phyloP scores from a whole-genome alignment of 2,888 invertebrate genomes.

The Nasonovia ribisnigri region DNA sequence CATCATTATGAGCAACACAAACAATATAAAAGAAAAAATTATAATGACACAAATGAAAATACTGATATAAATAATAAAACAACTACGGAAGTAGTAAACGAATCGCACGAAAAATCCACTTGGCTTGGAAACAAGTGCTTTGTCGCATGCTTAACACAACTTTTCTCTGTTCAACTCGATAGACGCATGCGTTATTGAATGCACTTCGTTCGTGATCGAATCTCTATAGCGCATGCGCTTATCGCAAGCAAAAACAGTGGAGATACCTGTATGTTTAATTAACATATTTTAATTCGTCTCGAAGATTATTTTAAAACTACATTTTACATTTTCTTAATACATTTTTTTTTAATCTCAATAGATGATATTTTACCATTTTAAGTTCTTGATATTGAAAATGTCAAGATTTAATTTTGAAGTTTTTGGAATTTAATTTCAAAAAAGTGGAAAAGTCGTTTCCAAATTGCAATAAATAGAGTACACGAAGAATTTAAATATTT shows the following conservation, averaged over 20 bases:
- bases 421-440: no score
- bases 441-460: no score
- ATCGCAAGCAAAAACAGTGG: slow-evolving; percentile 43
- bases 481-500: no score
- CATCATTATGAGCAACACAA: slow-evolving; percentile 44
- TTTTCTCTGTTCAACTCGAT: slow-evolving; percentile 27
- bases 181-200: slow-evolving; percentile 35
- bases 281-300: no score
- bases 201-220: slow-evolving; percentile 39
- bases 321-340: no score
- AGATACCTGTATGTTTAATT: no score
- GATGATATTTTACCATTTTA: no score
- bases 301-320: no score
- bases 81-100: slow-evolving; percentile 34
- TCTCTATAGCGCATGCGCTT: slow-evolving; percentile 34
- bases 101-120: slow-evolving; percentile 36
- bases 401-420: no score
- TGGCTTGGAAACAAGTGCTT: slow-evolving; percentile 41
- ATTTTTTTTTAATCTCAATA: no score
- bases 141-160: slow-evolving; percentile 36
- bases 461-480: no score
- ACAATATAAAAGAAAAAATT: slow-evolving; percentile 31
- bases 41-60: slow-evolving; percentile 22
- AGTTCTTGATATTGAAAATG: no score
- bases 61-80: slow-evolving; percentile 45